These are phyloP conservation scores for Heliconius erato DNA, from an alignment of 2,888 invertebrate genomes.

Conservation along the genomic window DNA sequence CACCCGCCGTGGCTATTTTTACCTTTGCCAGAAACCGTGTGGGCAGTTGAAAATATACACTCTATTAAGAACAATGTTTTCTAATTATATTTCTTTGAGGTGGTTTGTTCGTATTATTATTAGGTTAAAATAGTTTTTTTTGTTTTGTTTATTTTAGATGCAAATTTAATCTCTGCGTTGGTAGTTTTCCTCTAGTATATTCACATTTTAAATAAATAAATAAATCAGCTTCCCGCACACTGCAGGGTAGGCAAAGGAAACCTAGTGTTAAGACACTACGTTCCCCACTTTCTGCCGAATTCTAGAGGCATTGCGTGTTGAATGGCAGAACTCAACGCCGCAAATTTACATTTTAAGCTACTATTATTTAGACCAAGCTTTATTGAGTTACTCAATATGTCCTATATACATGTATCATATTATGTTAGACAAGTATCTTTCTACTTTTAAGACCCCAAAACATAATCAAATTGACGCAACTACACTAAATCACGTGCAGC, in stretches of 20 bases:
- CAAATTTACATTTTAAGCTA: neutral
- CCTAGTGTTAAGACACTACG: no score
- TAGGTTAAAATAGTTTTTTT: neutral
- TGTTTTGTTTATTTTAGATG: neutral
- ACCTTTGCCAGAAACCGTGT: constrained; percentile 47
- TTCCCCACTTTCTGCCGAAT: no score
- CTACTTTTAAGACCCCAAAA: neutral
- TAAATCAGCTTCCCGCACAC: no score
- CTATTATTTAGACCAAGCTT: neutral
- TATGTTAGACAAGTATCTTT: neutral
- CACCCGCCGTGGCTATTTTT: constrained; percentile 52
- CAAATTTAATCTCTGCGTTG: neutral
- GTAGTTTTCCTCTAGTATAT: neutral
- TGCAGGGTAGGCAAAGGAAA: no score
- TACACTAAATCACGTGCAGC: constrained; percentile 8
- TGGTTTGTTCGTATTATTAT: neutral
- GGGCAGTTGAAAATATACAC: constrained; percentile 37
- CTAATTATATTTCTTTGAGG: constrained; percentile 16
- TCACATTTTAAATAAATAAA: no score
- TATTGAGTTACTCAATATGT: neutral
- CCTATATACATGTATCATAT: neutral
- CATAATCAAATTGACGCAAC: neutral
- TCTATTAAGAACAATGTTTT: constrained; percentile 33
- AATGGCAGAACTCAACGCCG: no score
- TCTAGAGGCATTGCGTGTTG: no score